Evolutionary conservation across 2,113 vertebrate species (phyloP), one percentile per base, ranked within the genome.

Genomic region (Myotis lucifugus): DNA sequence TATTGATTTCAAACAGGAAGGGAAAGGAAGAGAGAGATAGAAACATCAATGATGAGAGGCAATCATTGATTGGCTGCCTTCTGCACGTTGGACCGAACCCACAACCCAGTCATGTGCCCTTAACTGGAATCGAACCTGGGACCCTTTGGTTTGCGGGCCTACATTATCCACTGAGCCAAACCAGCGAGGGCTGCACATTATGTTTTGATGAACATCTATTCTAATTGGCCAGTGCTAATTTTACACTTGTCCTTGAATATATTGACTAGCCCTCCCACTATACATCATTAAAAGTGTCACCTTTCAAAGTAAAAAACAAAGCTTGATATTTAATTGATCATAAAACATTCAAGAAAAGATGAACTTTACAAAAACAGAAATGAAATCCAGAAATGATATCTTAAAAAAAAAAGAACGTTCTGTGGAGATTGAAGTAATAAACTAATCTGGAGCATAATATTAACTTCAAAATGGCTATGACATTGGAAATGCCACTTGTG

Each of bases 291-390:
- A 69, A 18, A 42, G 40, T 64, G 0, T 61, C 18, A 88, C 0
- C 3, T 54, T 95, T 46, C 25, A 79, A 96, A 93, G 48, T 64
- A 93, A 96, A 76, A 17, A 54, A 13, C 2, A 64, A 64, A 42
- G 8, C 19, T 25, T 8, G 17, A 25, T 23, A 88, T 6, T 23
- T 64, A 94, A 54, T 34, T 3, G 8, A 34, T 5, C 23, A 64
- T 0, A 50, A 54, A 54, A 21, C 46, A 77, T 2, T 82, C 0
- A 78, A 72, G n/a, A 69, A 32, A 52, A 59, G 1, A 14, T 77
- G 6, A 13, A 10, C 40, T 87, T 94, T 32, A 56, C 0, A 40
- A 90, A 66, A 82, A 32, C 1, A 78, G 56, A 34, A 59, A 85
- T 14, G 3, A 78, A 54, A 59, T 29, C 3, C 29, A 73, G 11